Evolutionary conservation across 2,113 vertebrate genomes (phyloP).

Genomic region (Mesitornis unicolor): DNA sequence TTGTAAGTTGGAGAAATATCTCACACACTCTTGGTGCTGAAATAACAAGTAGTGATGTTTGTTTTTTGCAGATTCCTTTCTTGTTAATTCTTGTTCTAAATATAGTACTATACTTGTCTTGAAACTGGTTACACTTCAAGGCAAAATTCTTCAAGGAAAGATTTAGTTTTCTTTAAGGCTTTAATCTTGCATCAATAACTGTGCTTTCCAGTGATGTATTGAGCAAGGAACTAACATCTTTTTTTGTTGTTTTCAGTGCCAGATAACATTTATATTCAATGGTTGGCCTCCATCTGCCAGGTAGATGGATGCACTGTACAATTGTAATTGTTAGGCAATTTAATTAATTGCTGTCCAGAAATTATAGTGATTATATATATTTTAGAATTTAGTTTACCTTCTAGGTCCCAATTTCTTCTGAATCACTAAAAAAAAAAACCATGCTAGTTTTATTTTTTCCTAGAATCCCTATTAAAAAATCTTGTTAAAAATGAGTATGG

Average conservation of each 20-base stretch:
- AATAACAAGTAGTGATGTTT: neutral
- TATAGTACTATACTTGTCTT: neutral
- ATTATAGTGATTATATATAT: neutral
- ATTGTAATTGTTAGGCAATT: too few relatives aligned
- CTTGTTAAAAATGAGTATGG: neutral
- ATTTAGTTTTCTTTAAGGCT: neutral
- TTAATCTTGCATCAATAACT: neutral
- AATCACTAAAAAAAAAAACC: neutral
- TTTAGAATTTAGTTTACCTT: neutral
- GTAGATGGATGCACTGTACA: neutral
- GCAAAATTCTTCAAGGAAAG: neutral
- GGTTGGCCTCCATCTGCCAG: neutral
- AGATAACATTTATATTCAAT: neutral
- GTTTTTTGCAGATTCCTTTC: neutral
- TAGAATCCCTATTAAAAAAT: neutral
- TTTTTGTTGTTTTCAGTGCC: neutral
- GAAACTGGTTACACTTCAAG: neutral
- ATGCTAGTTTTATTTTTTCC: neutral
- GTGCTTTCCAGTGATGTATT: neutral
- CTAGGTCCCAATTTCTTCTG: neutral
- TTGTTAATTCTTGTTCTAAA: neutral
- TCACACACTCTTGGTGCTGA: neutral
- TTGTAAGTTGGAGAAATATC: neutral
- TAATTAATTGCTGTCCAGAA: neutral
- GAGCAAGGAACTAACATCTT: neutral